Evolutionary conservation across 2,888 invertebrate genomes (phyloP), one percentile per base, ranked within the genome.

Genomic region (Lypha dubia): DNA sequence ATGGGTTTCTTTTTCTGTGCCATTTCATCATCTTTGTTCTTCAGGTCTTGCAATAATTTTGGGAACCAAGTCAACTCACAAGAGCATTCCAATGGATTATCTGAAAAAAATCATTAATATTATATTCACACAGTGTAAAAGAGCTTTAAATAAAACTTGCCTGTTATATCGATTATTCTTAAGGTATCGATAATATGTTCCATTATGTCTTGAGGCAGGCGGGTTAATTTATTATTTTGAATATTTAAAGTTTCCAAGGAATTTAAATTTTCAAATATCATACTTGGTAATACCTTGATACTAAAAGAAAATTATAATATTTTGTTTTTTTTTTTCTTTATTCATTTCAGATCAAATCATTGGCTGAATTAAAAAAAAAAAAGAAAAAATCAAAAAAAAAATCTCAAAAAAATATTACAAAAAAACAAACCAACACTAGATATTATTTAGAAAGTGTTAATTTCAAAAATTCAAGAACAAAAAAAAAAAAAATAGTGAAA

Each of bases 61-160:
- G 96, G 95, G 92, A 97, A 97, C 98, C 98, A 98, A 68, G 95
- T 95, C 87, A 98, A 93, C 88, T 97, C 96, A 91, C 98, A 98
- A 89, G 97, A 96, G 91, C 98, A 98, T 83, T 95, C 93, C 88
- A 98, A 92, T 13, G 97, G 97, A 92, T 98, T 98, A 93, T 97
- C 98, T 98, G 13, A 35, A 67, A 60, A 24, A 0, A 22, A n/a
- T n/a, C 13, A 68, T 68, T 7, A 24, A 17, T 44, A 11, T n/a
- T 17, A 38, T 3, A 58, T 15, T 3, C 13, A 51, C 24, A 22
- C 24, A 15, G 13, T 32, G 13, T 20, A 28, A 38, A 38, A 38
- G 1, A 38, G 38, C 6, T 41, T 22, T 28, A 17, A 13, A 24
- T 24, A 53, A 3, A 51, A 83, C 93, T 93, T 93, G 97, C 98